Evolutionary conservation across 1,140 invertebrate species (phyloP).

Genomic region (roundworm (Caenorhabditis elegans)): DNA sequence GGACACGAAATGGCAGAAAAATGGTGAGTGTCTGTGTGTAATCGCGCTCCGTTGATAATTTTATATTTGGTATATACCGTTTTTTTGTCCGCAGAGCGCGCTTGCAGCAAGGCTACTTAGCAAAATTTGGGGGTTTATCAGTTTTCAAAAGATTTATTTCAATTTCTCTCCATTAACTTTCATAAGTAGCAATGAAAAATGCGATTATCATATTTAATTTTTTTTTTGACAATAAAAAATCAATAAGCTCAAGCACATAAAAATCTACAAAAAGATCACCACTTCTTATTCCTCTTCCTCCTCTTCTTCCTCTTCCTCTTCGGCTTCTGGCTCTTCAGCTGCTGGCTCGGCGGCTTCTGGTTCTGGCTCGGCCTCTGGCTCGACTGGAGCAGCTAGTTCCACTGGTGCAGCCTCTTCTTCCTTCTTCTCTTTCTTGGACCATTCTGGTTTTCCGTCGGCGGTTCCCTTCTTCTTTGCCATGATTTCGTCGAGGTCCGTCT

Average conservation of each 20-base stretch:
- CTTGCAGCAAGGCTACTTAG: too few species aligned
- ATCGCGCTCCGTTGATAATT: too few species aligned
- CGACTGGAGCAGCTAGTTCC: constrained; percentile 23
- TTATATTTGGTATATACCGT: too few species aligned
- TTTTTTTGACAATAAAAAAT: neutral
- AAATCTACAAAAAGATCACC: neutral
- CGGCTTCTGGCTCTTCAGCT: neutral
- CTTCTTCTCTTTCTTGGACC: constrained; percentile 48
- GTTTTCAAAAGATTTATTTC: too few species aligned
- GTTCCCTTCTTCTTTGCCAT: constrained; percentile 47
- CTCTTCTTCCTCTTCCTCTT: constrained; percentile 38
- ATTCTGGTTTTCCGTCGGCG: constrained; percentile 45
- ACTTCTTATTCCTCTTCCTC: constrained; percentile 42
- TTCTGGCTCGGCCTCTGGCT: neutral
- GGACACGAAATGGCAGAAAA: neutral
- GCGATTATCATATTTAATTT: too few species aligned
- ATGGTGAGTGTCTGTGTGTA: neutral
- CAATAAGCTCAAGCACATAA: neutral
- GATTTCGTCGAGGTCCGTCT: constrained; percentile 47
- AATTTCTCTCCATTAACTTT: too few species aligned
- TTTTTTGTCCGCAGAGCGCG: too few species aligned
- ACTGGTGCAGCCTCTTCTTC: constrained; percentile 42
- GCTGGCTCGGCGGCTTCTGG: neutral
- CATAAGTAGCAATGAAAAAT: too few species aligned
- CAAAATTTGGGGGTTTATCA: too few species aligned